phyloP scores from a whole-genome alignment of 2,113 vertebrate genomes.

The Apodemus speciosus region DNA sequence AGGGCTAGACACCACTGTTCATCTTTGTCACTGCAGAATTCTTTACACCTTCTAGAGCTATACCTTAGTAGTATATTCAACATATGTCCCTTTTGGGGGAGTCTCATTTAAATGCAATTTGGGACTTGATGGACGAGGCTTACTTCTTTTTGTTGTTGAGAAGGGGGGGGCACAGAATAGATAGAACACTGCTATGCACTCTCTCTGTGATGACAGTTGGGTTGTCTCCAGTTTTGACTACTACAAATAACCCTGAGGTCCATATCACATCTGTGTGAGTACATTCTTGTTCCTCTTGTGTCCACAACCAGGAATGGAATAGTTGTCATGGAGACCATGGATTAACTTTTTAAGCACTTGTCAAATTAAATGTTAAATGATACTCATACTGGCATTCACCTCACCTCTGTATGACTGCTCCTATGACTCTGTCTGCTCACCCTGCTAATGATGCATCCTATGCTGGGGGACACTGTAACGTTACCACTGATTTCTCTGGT shows the following conservation, averaged over 20 bases:
- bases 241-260: not conserved
- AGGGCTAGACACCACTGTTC: not conserved
- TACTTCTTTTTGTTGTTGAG: not conserved
- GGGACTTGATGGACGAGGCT: not conserved
- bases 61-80: not conserved
- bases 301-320: not conserved
- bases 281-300: not conserved
- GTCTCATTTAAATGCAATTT: not conserved
- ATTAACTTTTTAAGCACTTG: slow-evolving; percentile 1
- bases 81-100: not conserved
- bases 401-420: not conserved
- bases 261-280: not conserved
- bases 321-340: not conserved
- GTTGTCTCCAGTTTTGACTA: not conserved
- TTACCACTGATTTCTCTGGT: not conserved
- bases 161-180: not conserved
- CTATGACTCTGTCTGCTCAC: not conserved
- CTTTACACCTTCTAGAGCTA: not conserved
- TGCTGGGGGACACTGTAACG: not conserved
- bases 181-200: not conserved
- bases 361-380: not conserved
- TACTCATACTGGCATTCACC: not conserved
- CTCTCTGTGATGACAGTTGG: not conserved
- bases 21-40: not conserved
- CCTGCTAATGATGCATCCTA: not conserved